Evolutionary conservation across 2,113 vertebrate genomes (phyloP), one percentile per base, ranked within the genome.

Genomic region (Nothobranchius furzeri): DNA sequence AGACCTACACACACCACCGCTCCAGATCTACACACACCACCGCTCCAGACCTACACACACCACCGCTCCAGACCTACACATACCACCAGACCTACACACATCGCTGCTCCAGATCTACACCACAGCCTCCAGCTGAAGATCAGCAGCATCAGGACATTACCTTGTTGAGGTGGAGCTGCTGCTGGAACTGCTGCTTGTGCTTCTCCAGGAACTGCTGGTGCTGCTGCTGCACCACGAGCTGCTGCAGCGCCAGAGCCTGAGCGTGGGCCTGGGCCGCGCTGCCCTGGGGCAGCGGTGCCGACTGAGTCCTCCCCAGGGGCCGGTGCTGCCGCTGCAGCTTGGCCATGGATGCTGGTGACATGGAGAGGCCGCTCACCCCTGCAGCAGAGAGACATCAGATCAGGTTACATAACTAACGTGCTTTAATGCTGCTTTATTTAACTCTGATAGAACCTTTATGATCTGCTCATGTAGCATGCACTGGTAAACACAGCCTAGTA

Each of bases 161-260:
- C 95, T 98, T 96, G 92, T 91, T 94, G 75, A 97, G 88, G 90
- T 98, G 96, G 77, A 98, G 92, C 88, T 96, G 96, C 83, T 96
- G 96, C 85, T 96, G 96, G 85, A 97, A 97, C 70, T 98, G 96
- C 91, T 97, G 96, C 89, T 97, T 98, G 90, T 98, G 96, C 92
- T 98, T 98, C 93, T 98, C 96, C 92, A 98, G 92, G 88, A 98
- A 98, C 89, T 98, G 96, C 91, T 98, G 96, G 92, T 98, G 96
- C 87, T 98, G 96, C 92, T 98, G 96, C 89, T 98, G 96, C 84
- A 98, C 94, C 75, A 98, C 96, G 83, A 98, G 92, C 91, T 98
- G 96, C 90, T 98, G 96, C 72, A 98, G 93, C 48, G 95, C 96
- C 85, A 96, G 94, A 49, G 88, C 90, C 79, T 91, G 90, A 14